phyloP scores from a whole-genome alignment of 2,113 vertebrate genomes.

The Columba livia region DNA sequence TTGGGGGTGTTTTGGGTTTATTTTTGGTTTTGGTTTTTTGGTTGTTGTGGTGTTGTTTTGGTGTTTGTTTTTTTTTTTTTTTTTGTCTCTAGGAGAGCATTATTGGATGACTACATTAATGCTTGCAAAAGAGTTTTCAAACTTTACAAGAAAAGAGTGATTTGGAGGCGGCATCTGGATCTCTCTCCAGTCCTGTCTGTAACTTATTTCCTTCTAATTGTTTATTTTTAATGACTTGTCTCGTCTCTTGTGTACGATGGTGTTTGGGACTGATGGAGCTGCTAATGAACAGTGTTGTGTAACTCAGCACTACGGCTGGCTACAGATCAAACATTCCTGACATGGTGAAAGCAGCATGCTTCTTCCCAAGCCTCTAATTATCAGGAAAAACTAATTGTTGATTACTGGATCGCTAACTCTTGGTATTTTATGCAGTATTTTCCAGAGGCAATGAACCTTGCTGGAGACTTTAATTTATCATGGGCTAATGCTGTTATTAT shows the following conservation, averaged over 20 bases:
- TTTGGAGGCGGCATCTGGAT: not conserved
- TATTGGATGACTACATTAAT: not conserved
- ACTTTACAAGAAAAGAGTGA: not conserved
- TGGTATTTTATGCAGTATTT: not conserved
- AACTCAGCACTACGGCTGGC: conserved; percentile 14
- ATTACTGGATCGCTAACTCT: not conserved
- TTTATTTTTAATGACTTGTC: rapidly evolving
- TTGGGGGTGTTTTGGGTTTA: not conserved
- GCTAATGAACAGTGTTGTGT: conserved; percentile 20
- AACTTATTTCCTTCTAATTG: not conserved
- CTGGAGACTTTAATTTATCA: not conserved
- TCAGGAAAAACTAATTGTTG: conserved; percentile 12
- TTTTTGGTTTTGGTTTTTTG: not conserved
- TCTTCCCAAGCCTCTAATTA: conserved; percentile 55
- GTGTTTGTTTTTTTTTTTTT: not conserved
- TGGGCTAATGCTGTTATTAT: not conserved
- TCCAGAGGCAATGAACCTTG: not conserved
- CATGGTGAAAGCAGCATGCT: conserved; percentile 14
- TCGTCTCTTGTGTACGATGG: rapidly evolving
- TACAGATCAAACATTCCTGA: conserved; percentile 29
- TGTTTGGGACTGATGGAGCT: not conserved
- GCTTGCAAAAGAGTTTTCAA: not conserved
- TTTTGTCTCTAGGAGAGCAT: not conserved
- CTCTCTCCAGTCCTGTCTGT: not conserved
- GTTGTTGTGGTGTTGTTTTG: not conserved